Evolutionary conservation across 2,888 invertebrate species (phyloP).

Genomic region (Meloe dianella): DNA sequence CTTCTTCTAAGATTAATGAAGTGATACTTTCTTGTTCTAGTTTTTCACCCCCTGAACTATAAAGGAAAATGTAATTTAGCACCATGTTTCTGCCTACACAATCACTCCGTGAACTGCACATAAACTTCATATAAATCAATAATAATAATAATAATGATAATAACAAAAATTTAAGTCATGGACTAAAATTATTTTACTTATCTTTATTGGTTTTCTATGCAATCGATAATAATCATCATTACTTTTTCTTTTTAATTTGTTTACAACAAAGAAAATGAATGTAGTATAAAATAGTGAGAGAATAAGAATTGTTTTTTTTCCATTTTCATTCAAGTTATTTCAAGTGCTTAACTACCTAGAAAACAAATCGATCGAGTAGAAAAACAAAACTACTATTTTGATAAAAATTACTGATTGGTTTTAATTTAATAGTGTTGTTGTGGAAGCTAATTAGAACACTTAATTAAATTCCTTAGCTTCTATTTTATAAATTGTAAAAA

Average conservation of each 20-base stretch:
- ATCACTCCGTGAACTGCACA: not conserved
- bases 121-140: constrained; percentile 1
- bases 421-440: not conserved
- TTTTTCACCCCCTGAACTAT: not conserved
- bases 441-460: not conserved
- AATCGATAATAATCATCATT: not conserved
- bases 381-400: not conserved
- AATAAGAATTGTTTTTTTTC: not conserved
- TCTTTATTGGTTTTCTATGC: not conserved
- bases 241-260: not conserved
- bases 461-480: not conserved
- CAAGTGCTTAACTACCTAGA: not conserved
- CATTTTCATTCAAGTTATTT: not conserved
- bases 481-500: not conserved
- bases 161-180: not conserved
- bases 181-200: not conserved
- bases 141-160: not conserved
- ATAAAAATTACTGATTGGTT: not conserved
- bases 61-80: constrained; percentile 2
- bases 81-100: not conserved
- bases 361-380: not conserved
- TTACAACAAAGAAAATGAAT: not conserved
- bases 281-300: not conserved
- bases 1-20: constrained; percentile 6
- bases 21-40: constrained; percentile 9